Evolutionary conservation across 2,888 invertebrate species (phyloP).

Genomic region (Gandaritis pyraliata): DNA sequence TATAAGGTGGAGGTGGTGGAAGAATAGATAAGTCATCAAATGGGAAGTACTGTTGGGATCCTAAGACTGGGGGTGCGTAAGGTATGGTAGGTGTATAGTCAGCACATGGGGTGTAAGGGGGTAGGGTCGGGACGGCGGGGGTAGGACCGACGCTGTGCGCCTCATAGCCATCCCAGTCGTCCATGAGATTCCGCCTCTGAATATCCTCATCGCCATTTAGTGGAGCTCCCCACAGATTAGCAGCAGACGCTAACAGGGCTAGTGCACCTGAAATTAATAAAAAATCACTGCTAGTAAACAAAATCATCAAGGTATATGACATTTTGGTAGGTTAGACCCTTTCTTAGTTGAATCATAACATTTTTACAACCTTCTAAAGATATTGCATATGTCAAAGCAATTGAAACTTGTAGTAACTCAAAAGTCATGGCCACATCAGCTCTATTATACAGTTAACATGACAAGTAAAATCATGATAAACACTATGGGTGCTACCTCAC

Average conservation of each 20-base stretch:
- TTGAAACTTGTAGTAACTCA: constrained; percentile 1
- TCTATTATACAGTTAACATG: background rate
- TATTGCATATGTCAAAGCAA: background rate
- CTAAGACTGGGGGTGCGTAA: constrained; percentile 71
- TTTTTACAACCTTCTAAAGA: background rate
- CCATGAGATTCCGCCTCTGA: constrained; percentile 84
- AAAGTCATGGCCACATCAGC: constrained; percentile 5
- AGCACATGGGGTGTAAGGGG: constrained; percentile 84
- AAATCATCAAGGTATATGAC: too few species aligned
- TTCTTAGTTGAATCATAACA: too few species aligned
- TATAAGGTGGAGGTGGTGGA: constrained; percentile 83
- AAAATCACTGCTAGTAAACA: background rate
- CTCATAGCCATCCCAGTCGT: constrained; percentile 86
- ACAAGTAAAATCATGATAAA: too few species aligned
- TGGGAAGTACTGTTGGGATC: constrained; percentile 76
- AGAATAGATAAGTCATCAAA: constrained; percentile 77
- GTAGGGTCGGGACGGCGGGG: constrained; percentile 82
- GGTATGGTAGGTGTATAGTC: constrained; percentile 64
- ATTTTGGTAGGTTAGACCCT: too few species aligned
- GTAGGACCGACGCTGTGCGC: constrained; percentile 85
- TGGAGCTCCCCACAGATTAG: constrained; percentile 86
- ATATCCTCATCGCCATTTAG: constrained; percentile 74
- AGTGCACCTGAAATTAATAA: constrained; percentile 81
- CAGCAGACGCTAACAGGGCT: constrained; percentile 87
- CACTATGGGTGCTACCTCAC: too few species aligned